phyloP scores from a whole-genome alignment of 2,797 vertebrate genomes.

The Anguilla megastoma region DNA sequence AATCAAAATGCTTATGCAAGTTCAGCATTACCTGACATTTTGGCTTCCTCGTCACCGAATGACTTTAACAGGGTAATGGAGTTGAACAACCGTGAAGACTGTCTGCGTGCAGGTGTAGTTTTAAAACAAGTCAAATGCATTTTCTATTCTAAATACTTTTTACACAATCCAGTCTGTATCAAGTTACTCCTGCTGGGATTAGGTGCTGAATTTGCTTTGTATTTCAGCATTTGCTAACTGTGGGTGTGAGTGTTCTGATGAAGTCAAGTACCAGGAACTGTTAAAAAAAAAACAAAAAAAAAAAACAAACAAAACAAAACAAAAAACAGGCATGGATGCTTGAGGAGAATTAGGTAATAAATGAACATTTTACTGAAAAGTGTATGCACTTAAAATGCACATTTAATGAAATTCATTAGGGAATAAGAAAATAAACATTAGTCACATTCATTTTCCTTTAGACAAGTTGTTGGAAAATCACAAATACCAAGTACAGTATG shows the following conservation, averaged over 20 bases:
- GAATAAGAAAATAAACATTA: not conserved
- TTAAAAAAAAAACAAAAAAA: no score
- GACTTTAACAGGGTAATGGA: not conserved
- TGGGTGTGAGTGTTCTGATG: not conserved
- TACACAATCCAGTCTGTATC: not conserved
- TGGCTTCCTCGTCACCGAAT: not conserved
- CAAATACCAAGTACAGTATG: not conserved
- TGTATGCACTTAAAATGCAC: not conserved
- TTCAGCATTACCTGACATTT: slow-evolving; percentile 23
- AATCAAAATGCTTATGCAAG: slow-evolving; percentile 33
- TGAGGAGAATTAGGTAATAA: not conserved
- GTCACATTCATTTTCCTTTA: no score
- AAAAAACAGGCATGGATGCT: not conserved
- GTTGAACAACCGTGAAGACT: not conserved
- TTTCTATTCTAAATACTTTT: not conserved
- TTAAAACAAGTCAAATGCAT: not conserved
- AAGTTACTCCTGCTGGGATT: not conserved
- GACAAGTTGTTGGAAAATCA: not conserved
- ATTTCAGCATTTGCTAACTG: not conserved
- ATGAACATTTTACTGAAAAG: not conserved
- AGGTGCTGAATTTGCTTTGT: not conserved
- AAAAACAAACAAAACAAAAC: no score
- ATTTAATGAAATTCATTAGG: not conserved
- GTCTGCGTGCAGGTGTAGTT: not conserved
- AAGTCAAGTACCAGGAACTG: not conserved